Evolutionary conservation across 2,888 invertebrate genomes (phyloP).

Genomic region (Zele albiditarsus): DNA sequence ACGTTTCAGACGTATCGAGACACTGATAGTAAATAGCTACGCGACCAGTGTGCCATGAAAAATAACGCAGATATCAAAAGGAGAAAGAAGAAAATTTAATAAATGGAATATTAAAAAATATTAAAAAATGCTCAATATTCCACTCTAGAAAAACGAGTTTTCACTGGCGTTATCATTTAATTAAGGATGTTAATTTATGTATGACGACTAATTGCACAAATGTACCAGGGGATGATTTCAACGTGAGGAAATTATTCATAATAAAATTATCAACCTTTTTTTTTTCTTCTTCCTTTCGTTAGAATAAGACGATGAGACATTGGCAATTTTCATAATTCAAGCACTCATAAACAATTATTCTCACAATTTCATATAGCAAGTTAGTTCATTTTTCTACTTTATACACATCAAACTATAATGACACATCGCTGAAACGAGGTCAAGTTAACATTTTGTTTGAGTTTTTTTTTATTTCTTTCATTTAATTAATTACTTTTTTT

Average conservation of each 20-base stretch:
- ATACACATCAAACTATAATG: neutral
- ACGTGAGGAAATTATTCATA: neutral
- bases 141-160: constrained; percentile 43
- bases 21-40: constrained; percentile 45
- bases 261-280: neutral
- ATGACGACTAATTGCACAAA: neutral
- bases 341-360: neutral
- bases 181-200: constrained; percentile 8
- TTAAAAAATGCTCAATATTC: constrained; percentile 20
- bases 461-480: neutral
- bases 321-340: neutral
- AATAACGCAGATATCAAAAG: constrained; percentile 34
- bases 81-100: neutral
- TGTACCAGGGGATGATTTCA: neutral
- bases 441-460: neutral
- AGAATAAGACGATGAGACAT: constrained; percentile 6
- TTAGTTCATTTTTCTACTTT: neutral
- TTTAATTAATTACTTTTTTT: neutral
- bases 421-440: neutral
- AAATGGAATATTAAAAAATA: neutral
- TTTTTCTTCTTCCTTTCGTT: neutral
- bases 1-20: constrained; percentile 42
- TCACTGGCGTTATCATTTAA: neutral
- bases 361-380: neutral
- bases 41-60: constrained; percentile 23